Base-by-base conservation (phyloP, 2,113 vertebrate genomes). In the Callaeas wilsoni region DNA sequence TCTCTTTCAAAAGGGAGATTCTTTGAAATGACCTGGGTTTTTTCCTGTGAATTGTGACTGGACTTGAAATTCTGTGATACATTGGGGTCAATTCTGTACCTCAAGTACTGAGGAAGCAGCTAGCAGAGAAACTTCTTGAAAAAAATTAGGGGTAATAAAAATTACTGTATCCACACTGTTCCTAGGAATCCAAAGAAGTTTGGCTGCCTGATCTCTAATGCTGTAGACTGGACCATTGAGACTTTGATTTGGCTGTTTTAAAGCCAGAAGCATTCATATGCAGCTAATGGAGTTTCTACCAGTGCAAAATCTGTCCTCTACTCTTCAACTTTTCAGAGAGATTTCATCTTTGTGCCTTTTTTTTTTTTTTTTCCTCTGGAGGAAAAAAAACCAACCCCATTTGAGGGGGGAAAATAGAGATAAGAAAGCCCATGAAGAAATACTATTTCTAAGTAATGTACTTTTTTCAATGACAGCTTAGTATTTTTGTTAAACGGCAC, bases 401-500 rank as follows among this genome's bases (percentile, higher is more conserved):
- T 97, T 95, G 90, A 83, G 52, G 68, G 84, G 57, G 79, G 35
- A 50, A 84, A 91, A 87, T 79, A 94, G 75, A 96, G 76, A 94
- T 93, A 91, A 94, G 94, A 96, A 93, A 95, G 62, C 37, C 70
- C 64, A 4, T 13, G 64, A 83, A 96, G 84, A 94, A 96, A 97
- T 76, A 81, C 33, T 79, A 16, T 94, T 95, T 95, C 94, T 80
- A 74, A 96, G 87, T 97, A 90, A 83, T 94, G 94, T 96, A 91
- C 92, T 93, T 97, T 93, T 73, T 71, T 71, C 94, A 39, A 49
- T 91, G 94, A 97, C 97, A 96, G 95, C 96, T 96, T 97, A 97
- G 93, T 96, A 96, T 97, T 98, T 97, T 98, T 97, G 94, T 97
- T 97, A 98, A 98, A 96, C 79, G 96, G 96, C 96, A 79, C 94